These are phyloP conservation scores for Rhyacophila evoluta DNA, from an alignment of 2,888 invertebrate species.

Conservation along the genomic window DNA sequence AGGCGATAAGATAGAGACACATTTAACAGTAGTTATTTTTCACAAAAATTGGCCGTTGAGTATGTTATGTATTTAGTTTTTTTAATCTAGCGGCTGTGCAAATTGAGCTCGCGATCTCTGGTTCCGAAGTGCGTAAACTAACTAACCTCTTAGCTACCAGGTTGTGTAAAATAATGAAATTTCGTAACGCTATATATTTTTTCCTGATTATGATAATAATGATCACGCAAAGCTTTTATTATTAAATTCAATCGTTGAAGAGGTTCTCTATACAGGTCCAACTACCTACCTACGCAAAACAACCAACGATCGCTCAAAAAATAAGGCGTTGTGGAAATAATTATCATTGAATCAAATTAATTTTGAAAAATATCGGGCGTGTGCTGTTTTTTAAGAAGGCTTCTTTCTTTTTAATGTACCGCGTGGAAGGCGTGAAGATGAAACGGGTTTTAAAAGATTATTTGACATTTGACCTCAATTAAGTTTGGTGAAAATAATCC, in stretches of 20 bases:
- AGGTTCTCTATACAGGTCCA: not conserved
- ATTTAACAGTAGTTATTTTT: too few relatives aligned
- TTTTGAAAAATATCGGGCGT: constrained; percentile 9
- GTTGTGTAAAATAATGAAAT: too few relatives aligned
- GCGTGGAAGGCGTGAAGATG: not conserved
- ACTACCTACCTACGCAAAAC: constrained; percentile 13
- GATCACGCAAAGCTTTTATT: not conserved
- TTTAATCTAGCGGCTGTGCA: too few relatives aligned
- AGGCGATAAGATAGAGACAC: too few relatives aligned
- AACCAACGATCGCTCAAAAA: not conserved
- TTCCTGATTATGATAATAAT: too few relatives aligned
- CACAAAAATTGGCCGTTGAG: too few relatives aligned
- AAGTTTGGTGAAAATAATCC: not conserved
- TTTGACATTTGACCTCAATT: constrained; percentile 11
- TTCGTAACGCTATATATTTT: too few relatives aligned
- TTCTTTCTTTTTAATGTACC: constrained; percentile 6
- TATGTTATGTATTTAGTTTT: too few relatives aligned
- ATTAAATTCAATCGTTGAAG: too few relatives aligned
- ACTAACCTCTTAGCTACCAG: too few relatives aligned
- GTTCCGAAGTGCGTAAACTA: too few relatives aligned
- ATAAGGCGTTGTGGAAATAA: not conserved
- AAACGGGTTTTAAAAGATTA: constrained; percentile 6
- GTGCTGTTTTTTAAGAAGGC: not conserved
- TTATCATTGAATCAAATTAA: constrained; percentile 21
- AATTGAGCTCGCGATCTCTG: too few relatives aligned